Percentiles rank a stretch among this genome's conserved stretches.
Conservation (phyloP, 23 tunicate species). For the Aplidium turbinatum region DNA sequence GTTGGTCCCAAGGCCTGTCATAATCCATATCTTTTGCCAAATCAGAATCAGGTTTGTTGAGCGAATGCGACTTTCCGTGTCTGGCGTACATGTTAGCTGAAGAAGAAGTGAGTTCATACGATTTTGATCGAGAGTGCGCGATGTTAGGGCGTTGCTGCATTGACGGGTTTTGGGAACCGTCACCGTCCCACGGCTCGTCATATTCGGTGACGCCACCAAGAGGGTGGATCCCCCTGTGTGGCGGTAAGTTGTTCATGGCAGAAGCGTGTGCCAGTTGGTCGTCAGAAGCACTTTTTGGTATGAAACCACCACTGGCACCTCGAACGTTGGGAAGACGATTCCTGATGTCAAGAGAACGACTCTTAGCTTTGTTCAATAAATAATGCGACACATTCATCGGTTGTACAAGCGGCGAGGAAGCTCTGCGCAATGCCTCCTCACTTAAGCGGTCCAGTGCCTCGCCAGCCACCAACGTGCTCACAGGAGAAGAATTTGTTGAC, state of each 20-base stretch:
- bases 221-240: constrained; percentile 17
- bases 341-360: constrained; percentile 72
- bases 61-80: constrained; percentile 64
- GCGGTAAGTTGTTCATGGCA: constrained; percentile 5
- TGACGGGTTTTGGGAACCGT: neutral
- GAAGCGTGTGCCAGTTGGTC: constrained; percentile 48
- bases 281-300: constrained; percentile 82
- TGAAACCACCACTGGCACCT: neutral
- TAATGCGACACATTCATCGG: constrained; percentile 43
- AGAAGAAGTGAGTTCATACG: constrained; percentile 53
- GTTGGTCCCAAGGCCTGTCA: constrained; percentile 68
- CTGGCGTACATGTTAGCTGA: neutral
- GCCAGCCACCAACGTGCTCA: constrained; percentile 16
- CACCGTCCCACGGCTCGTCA: constrained; percentile 92
- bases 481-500: constrained; percentile 56
- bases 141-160: neutral
- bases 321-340: neutral
- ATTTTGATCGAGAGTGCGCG: constrained; percentile 63
- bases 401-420: constrained; percentile 51
- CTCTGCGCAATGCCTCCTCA: constrained; percentile 17
- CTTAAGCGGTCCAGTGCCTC: constrained; percentile 20
- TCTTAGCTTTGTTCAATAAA: constrained; percentile 50
- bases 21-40: constrained; percentile 7
- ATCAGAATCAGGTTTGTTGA: constrained; percentile 36
- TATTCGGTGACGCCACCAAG: constrained; percentile 77